A percentile compares a stretch with the other conserved stretches of the same genome.
Evolutionary conservation across 2,113 vertebrate species (phyloP).

Genomic region (Pluvialis apricaria): DNA sequence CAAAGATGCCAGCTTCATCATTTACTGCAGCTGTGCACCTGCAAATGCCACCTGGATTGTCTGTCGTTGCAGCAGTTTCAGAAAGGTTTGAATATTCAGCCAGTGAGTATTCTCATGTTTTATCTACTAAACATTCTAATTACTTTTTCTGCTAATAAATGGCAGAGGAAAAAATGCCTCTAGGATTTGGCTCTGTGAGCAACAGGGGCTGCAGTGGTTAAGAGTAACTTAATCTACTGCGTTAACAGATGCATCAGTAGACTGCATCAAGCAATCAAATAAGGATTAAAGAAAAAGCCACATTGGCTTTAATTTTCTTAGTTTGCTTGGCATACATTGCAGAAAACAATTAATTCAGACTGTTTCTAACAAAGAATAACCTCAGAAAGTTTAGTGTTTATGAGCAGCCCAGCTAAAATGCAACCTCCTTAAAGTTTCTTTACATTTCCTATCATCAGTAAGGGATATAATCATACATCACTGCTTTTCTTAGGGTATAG

Average conservation of each 20-base stretch:
- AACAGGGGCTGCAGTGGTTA: constrained; percentile 17
- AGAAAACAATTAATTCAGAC: constrained; percentile 36
- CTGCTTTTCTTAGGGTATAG: background rate
- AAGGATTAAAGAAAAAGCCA: constrained; percentile 56
- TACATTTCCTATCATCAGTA: background rate
- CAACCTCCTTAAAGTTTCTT: background rate
- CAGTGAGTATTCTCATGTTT: constrained; percentile 9
- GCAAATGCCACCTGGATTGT: constrained; percentile 28
- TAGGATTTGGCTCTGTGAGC: constrained; percentile 18
- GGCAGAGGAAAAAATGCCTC: background rate
- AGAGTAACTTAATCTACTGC: constrained; percentile 43
- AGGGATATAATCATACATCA: background rate
- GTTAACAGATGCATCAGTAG: constrained; percentile 18
- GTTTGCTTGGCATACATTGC: constrained; percentile 21
- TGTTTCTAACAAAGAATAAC: background rate
- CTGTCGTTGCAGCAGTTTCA: constrained; percentile 19
- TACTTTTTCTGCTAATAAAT: constrained; percentile 44
- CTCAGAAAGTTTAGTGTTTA: background rate
- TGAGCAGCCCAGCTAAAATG: background rate
- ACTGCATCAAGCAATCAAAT: constrained; percentile 59
- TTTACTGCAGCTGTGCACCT: constrained; percentile 37
- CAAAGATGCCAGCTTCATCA: constrained; percentile 7
- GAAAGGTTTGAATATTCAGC: constrained; percentile 25
- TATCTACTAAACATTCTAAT: constrained; percentile 47
- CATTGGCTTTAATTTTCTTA: constrained; percentile 40